Evolutionary conservation across 1,140 invertebrate genomes (phyloP), one percentile per base, ranked within the genome.

Genomic region (Berghia stephanieae): DNA sequence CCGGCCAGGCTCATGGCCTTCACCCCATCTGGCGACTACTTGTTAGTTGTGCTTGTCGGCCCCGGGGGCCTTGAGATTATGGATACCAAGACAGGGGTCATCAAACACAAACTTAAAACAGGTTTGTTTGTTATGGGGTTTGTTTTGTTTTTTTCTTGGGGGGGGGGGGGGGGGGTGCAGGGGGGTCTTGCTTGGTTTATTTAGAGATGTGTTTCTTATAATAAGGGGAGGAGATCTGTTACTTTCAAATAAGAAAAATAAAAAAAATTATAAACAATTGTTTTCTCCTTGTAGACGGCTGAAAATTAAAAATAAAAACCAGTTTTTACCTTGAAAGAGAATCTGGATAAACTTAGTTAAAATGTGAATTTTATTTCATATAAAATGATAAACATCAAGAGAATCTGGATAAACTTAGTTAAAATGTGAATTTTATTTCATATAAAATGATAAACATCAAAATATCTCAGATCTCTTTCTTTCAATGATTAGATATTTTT

Each of bases 1-100:
- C 74, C 74, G 18, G 74, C 74, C 49, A 60, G 24, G n/a, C 63
- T 31, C 27, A 24, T 76, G 18, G 40, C 31, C 42, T 76, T 76
- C 44, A 76, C 74, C 2, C 34, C 74, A n/a, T n/a, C 46, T 49
- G 63, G 74, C 16, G 34, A 21, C n/a, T 24, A 3, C 8, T 63
- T 76, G 18, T 2, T 76, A 24, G 63, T 63, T 34, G 74, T 49
- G 13, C 31, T 68, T 8, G 68, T 34, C 16, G 43, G n/a, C n/a
- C n/a, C 74, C 43, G 57, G 60, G 1, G 21, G 4, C n/a, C 18
- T 76, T 36, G 43, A 68, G 24, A 40, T 68, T 6, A 43, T 68
- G 34, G 52, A 76, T 16, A 38, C 68, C n/a, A 49, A 0, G 34
- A 66, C 57, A 13, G 63, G 43, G 16, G 13, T 36, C 3, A 21